These are phyloP conservation scores for Plumapathes pennacea DNA, from an alignment of 92 coral and sea anemone genomes.

Conservation along the genomic window DNA sequence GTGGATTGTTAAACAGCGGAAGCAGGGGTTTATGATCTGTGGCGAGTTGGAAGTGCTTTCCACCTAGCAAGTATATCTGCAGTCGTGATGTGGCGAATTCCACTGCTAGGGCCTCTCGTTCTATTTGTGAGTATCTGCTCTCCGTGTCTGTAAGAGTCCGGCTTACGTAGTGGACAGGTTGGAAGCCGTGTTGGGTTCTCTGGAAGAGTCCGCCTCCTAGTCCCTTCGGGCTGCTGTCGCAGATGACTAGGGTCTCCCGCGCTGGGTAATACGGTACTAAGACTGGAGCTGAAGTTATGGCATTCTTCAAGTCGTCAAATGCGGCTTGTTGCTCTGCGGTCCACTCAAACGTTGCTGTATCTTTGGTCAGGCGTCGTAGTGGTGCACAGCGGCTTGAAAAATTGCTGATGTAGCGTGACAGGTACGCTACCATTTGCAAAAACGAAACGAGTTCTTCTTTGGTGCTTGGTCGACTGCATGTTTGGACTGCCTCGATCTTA, in stretches of 20 bases:
- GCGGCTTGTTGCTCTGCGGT: conserved; percentile 49
- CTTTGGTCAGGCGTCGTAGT: conserved; percentile 30
- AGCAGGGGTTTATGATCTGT: conserved; percentile 54
- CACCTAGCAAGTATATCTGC: conserved; percentile 54
- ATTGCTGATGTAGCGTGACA: conserved; percentile 46
- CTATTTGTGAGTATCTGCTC: conserved; percentile 39
- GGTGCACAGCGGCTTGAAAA: conserved; percentile 58
- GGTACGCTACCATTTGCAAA: conserved; percentile 59
- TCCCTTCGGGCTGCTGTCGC: conserved; percentile 60
- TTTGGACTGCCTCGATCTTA: conserved; percentile 45
- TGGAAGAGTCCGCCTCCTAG: no score
- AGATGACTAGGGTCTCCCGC: conserved; percentile 53
- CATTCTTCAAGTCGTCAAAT: conserved; percentile 44
- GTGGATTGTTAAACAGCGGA: conserved; percentile 43
- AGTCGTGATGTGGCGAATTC: conserved; percentile 45
- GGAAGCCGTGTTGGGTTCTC: conserved; percentile 42
- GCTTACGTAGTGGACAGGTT: conserved; percentile 54
- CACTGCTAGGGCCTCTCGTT: conserved; percentile 48
- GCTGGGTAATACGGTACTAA: conserved; percentile 45
- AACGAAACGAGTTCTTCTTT: conserved; percentile 53
- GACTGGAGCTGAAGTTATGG: conserved; percentile 42
- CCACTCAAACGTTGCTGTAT: conserved; percentile 32
- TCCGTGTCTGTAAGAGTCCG: conserved; percentile 40
- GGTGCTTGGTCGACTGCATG: conserved; percentile 29
- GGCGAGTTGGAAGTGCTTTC: conserved; percentile 32